phyloP scores from a whole-genome alignment of 2,888 invertebrate genomes.

The Steromphala cineraria region DNA sequence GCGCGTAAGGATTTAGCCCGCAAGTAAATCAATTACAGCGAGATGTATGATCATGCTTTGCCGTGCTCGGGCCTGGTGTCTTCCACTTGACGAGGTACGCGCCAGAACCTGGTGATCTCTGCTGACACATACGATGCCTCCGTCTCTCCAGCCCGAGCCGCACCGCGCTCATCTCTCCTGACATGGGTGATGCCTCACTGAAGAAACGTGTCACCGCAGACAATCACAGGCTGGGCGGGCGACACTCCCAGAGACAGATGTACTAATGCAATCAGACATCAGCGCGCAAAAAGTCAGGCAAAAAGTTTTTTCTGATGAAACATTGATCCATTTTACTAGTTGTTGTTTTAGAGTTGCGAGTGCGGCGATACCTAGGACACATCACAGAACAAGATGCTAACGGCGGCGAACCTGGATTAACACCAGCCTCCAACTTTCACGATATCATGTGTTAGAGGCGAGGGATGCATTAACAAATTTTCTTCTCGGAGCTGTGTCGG shows the following conservation, averaged over 20 bases:
- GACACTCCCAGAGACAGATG: background rate
- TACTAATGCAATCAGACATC: background rate
- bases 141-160: background rate
- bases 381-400: too few species aligned
- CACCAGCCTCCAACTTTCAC: background rate
- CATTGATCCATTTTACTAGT: too few species aligned
- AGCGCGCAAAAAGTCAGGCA: background rate
- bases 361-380: too few species aligned
- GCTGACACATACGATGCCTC: background rate
- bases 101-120: background rate
- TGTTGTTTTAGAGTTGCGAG: too few species aligned
- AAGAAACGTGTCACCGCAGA: background rate
- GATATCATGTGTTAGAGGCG: background rate
- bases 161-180: background rate
- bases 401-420: too few species aligned
- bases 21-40: conserved; percentile 2
- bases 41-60: background rate
- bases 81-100: background rate
- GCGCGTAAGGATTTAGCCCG: conserved; percentile 5
- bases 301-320: background rate
- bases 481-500: background rate
- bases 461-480: conserved; percentile 10
- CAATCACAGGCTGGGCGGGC: background rate
- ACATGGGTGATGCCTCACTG: background rate
- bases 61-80: background rate